Conservation (phyloP, 2,113 vertebrate genomes). For the Campylomormyrus tamandua region DNA sequence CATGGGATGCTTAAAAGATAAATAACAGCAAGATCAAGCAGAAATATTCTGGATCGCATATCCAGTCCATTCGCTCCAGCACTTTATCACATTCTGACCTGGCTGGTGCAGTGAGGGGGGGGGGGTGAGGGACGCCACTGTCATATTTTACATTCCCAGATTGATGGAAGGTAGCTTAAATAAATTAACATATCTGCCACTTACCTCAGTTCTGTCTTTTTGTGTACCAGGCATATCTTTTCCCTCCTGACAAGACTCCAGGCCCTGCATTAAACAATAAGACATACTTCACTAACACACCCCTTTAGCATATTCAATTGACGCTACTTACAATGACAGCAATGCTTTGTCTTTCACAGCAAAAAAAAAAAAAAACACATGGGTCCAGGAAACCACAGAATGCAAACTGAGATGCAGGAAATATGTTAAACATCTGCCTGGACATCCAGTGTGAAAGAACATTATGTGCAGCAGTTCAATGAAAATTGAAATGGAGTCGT, state of each 20-base stretch:
- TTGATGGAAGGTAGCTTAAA: neutral
- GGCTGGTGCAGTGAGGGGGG: neutral
- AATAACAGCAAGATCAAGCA: neutral
- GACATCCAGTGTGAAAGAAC: neutral
- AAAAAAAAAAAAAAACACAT: neutral
- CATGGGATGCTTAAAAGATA: too few relatives aligned
- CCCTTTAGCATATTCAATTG: neutral
- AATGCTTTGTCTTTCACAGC: neutral
- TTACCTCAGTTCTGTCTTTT: conserved; percentile 8
- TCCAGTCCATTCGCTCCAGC: neutral
- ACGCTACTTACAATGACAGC: neutral
- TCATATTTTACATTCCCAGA: neutral
- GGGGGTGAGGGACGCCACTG: too few relatives aligned
- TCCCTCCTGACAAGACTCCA: neutral
- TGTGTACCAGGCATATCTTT: conserved; percentile 16
- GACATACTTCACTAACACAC: neutral
- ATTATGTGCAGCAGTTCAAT: conserved; percentile 1
- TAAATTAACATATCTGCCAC: neutral
- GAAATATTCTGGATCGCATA: neutral
- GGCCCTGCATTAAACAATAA: conserved; percentile 7
- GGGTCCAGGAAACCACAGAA: neutral
- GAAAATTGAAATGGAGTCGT: conserved; percentile 13
- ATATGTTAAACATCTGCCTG: neutral
- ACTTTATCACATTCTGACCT: neutral
- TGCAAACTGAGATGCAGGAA: neutral